Evolutionary conservation across 1,140 invertebrate species (phyloP), one percentile per base, ranked within the genome.

Genomic region (Probaryconus sp.): DNA sequence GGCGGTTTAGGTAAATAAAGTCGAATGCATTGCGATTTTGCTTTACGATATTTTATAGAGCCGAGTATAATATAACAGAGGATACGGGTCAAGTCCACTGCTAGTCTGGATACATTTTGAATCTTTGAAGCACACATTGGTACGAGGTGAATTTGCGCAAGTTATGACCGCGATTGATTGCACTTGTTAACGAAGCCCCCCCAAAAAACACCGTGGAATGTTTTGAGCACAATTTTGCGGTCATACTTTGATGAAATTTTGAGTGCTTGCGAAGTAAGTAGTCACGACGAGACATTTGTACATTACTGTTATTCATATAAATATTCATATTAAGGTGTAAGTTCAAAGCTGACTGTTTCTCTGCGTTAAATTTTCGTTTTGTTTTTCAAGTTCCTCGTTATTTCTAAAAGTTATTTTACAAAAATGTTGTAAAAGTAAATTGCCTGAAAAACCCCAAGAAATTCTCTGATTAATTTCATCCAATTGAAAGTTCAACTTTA

Each of bases 41-140:
- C 56, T 74, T 67, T 13, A 43, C 16, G 9, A 48, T 42, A 33
- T 68, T 74, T 63, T 74, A 50, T 73, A 63, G 21, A 53, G 43
- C 18, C 43, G 37, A 63, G 11, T 56, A 24, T 50, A 56, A 40
- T 45, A 28, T 31, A 18, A 20, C 16, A 38, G 31, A 69, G n/a
- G 30, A 71, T 50, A 63, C 48, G 48, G 58, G 50, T 70, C 56
- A 63, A 71, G 58, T 63, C 21, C 55, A 47, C 33, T 20, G 33
- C 33, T 60, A 60, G 38, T 51, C 48, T 18, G 56, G 20, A 50
- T 63, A 60, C 16, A 14, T 56, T 48, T 7, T 55, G 42, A 26
- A 58, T 51, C 47, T 40, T 4, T 20, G 13, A 33, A 20, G 13
- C 11, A 38, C 10, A 18, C 6, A 2, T 17, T 38, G 13, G n/a